Evolutionary conservation across 2,888 invertebrate species (phyloP).

Genomic region (Hartigia nigra): DNA sequence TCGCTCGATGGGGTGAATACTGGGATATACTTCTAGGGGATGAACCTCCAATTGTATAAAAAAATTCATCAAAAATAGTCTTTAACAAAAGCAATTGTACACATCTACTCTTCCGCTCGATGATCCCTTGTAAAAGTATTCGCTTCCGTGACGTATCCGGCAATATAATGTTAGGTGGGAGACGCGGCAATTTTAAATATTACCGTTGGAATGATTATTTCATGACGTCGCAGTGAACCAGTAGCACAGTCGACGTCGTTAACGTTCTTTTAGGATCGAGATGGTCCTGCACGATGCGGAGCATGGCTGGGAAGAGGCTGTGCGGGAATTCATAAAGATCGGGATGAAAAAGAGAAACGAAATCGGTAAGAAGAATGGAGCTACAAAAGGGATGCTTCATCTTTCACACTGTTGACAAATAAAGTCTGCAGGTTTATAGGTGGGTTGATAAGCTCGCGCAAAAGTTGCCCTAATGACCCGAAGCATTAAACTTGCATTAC

Average conservation of each 20-base stretch:
- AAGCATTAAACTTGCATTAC: conserved; percentile 41
- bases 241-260: neutral
- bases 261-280: neutral
- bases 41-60: conserved; percentile 7
- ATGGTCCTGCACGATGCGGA: neutral
- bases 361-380: neutral
- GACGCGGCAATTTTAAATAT: conserved; percentile 56
- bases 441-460: conserved; percentile 22
- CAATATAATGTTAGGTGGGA: conserved; percentile 52
- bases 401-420: neutral
- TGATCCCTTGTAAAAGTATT: conserved; percentile 17
- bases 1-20: conserved; percentile 34
- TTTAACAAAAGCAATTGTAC: neutral
- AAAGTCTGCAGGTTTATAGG: conserved; percentile 10
- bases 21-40: neutral
- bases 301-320: too few species aligned
- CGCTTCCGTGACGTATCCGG: neutral
- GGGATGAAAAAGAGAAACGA: too few species aligned
- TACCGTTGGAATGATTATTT: conserved; percentile 53
- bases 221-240: conserved; percentile 27
- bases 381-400: neutral
- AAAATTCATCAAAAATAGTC: neutral
- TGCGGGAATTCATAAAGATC: too few species aligned
- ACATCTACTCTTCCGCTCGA: too few species aligned
- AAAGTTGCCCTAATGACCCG: conserved; percentile 31